Percentiles rank a stretch among this genome's conserved stretches.
phyloP scores from a whole-genome alignment of 2,113 vertebrate species.

The Euleptes europaea region DNA sequence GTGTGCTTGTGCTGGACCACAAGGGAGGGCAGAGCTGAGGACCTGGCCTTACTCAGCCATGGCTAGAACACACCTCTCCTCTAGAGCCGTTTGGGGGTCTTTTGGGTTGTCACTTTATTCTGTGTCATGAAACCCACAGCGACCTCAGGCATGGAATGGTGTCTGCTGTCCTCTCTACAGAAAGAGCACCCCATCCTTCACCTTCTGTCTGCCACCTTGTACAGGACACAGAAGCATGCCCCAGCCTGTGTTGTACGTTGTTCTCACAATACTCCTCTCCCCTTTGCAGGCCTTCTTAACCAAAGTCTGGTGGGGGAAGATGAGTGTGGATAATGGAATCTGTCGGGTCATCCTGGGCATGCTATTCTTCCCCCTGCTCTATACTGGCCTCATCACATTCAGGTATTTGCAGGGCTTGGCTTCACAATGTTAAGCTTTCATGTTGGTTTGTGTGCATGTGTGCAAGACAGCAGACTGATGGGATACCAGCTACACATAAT shows the following conservation, averaged over 20 bases:
- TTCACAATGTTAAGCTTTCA: neutral
- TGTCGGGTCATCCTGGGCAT: conserved; percentile 86
- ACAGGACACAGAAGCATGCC: neutral
- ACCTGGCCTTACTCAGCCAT: neutral
- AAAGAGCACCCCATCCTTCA: neutral
- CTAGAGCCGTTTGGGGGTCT: too few species aligned
- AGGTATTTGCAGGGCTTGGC: conserved; percentile 73
- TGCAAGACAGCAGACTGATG: neutral
- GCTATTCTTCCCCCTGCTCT: conserved; percentile 86
- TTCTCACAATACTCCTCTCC: neutral
- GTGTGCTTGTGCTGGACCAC: neutral
- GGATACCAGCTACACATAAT: neutral
- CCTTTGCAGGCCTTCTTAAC: conserved; percentile 87
- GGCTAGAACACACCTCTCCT: too few species aligned
- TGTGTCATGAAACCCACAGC: neutral
- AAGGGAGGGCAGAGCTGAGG: neutral
- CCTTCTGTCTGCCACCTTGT: neutral
- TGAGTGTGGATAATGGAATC: conserved; percentile 84
- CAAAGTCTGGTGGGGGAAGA: conserved; percentile 94
- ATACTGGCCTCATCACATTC: conserved; percentile 85
- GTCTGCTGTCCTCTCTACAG: neutral
- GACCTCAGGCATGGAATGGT: neutral
- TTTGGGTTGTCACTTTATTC: too few species aligned
- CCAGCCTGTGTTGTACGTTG: neutral
- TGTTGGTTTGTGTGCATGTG: neutral